These are phyloP conservation scores for Calypte anna DNA, from an alignment of 2,113 vertebrate genomes.

Conservation along the genomic window DNA sequence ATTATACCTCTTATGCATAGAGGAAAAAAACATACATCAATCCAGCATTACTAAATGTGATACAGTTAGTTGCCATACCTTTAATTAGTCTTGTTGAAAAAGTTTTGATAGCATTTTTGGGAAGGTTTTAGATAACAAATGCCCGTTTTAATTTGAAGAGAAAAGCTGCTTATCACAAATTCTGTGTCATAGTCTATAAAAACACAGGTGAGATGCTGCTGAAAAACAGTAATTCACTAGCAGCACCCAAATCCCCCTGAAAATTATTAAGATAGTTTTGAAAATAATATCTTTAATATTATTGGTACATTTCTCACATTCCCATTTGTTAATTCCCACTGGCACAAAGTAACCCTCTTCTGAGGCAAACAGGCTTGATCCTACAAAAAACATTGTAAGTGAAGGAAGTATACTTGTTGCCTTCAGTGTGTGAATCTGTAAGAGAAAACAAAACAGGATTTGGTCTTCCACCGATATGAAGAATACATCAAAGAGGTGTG, in stretches of 20 bases:
- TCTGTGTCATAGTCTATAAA: background rate
- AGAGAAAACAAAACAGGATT: background rate
- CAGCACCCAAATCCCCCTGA: background rate
- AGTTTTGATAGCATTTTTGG: background rate
- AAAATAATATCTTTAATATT: background rate
- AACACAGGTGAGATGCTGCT: background rate
- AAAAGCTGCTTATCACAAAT: background rate
- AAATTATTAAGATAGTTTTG: background rate
- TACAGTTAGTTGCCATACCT: background rate
- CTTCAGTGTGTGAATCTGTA: background rate
- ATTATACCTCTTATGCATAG: background rate
- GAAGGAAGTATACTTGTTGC: background rate
- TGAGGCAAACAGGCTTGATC: background rate
- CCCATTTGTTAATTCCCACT: background rate
- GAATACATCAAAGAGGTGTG: background rate
- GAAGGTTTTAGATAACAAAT: background rate
- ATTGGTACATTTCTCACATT: background rate
- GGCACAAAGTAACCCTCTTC: background rate
- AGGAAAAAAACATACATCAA: background rate
- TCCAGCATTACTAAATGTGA: background rate
- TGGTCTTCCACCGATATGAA: background rate
- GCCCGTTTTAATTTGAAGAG: background rate
- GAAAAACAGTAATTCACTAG: background rate
- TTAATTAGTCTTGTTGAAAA: background rate
- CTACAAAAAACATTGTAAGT: background rate